Base-by-base conservation (phyloP, 1,140 invertebrate genomes). In the Ectropis grisescens region DNA sequence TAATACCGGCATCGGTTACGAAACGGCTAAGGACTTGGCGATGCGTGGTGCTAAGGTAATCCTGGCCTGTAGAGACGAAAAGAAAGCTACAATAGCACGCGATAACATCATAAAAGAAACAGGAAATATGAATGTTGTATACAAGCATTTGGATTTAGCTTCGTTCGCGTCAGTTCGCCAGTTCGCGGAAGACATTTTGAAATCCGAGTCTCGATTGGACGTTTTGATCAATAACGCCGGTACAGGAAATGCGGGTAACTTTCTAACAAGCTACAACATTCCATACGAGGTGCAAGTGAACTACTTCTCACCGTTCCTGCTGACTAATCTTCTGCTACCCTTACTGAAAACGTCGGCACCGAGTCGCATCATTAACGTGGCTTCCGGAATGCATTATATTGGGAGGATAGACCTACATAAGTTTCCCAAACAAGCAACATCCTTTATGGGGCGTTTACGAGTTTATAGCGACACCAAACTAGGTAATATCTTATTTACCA, bases 211-310 rank as follows among this genome's bases (percentile, higher is more conserved):
- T 33, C 81, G 84, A 72, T 71, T 90, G 25, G 84, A 91, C 59
- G 74, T 91, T 30, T 71, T 93, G 13, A 86, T 93, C 10, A 90
- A 92, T 58, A 93, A 93, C 82, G 88, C 89, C 35, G 89, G 88
- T 14, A 80, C 87, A 0, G 82, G 88, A 38, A 84, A 83, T 23
- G 46, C 84, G 39, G 79, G 65, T 11, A 65, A 52, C 62, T 82
- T 66, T 57, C 85, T 75, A 41, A 88, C 57, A 85, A 88, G 88
- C 57, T 93, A 96, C 75, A 89, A 89, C 1, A 64, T 95, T n/a
- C 92, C 95, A 58, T 72, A 90, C 50, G 93, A 90, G 2, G 93
- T 93, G 87, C 92, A 90, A 11, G 91, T 92, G 0, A 96, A 97
- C 79, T 89, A 95, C 61, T 93, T 92, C 59, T 91, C 92, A 0